Evolutionary conservation across 1,140 invertebrate genomes (phyloP), one percentile per base, ranked within the genome.

Genomic region (Drosophila triauraria): DNA sequence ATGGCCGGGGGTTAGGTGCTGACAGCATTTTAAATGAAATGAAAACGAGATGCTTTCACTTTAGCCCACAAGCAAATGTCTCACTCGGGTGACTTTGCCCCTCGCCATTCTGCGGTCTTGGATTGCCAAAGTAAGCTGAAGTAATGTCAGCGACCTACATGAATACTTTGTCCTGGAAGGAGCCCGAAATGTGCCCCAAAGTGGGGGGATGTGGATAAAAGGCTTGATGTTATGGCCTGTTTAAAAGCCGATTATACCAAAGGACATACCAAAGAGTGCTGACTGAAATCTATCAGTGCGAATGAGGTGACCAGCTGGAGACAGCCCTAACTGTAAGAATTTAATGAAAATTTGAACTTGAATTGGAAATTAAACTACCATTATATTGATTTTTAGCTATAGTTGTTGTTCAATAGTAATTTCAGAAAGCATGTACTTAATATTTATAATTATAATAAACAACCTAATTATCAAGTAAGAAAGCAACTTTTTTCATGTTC

Each of bases 11-110:
- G 81, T 90, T 85, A 90, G 78, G 84, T 87, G 84, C 72, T 90
- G 85, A 87, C 84, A 87, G 84, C 85, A 90, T 87, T 87, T 84
- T 90, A 84, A 87, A 87, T 87, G 77, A 90, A 90, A 87, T 90
- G 85, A 87, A 87, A 87, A 85, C 74, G 84, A 90, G 84, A 90
- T 87, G 84, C 81, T 90, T 87, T 88, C 83, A 86, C 82, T 82
- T 67, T 78, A 35, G 74, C 57, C 70, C 68, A 59, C 53, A 50
- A 50, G 43, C 15, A 43, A 74, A 74, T 74, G 70, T 60, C 70
- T 74, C 70, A 60, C 70, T 74, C 42, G 68, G 70, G 68, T 74
- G 56, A 50, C 53, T 72, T 27, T 38, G 7, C 20, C 43, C 43
- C 35, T 8, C 46, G 2, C 42, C 27, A 12, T 25, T 27, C 20